phyloP scores from a whole-genome alignment of 2,797 vertebrate species.

The Clarias laeviceps region DNA sequence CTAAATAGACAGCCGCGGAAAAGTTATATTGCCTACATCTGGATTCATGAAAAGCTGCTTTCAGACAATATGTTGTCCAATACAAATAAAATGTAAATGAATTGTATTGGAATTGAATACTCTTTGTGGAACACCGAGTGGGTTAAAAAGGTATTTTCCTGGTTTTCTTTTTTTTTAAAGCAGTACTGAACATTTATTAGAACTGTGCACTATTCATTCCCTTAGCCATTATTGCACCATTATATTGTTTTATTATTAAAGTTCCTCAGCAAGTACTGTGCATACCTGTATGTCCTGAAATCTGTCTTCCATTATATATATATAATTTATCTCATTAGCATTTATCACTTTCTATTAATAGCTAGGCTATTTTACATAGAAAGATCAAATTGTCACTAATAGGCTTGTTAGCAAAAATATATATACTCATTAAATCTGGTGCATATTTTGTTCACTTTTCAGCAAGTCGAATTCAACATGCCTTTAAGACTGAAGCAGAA shows the following conservation, averaged over 20 bases:
- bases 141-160: too few relatives aligned
- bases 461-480: neutral
- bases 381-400: neutral
- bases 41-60: neutral
- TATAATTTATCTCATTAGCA: too few relatives aligned
- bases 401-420: neutral
- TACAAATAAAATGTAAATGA: neutral
- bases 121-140: neutral
- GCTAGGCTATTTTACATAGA: neutral
- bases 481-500: neutral
- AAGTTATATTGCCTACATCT: conserved; percentile 1
- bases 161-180: neutral
- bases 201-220: neutral
- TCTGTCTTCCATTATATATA: neutral
- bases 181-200: neutral
- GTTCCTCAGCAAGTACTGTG: neutral
- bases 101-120: neutral
- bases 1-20: neutral
- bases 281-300: neutral
- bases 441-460: neutral
- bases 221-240: neutral
- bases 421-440: neutral
- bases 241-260: neutral
- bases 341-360: neutral
- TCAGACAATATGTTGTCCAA: neutral